Evolutionary conservation across 2,888 invertebrate species (phyloP), one percentile per base, ranked within the genome.

Genomic region (Strigamia transsilvanica): DNA sequence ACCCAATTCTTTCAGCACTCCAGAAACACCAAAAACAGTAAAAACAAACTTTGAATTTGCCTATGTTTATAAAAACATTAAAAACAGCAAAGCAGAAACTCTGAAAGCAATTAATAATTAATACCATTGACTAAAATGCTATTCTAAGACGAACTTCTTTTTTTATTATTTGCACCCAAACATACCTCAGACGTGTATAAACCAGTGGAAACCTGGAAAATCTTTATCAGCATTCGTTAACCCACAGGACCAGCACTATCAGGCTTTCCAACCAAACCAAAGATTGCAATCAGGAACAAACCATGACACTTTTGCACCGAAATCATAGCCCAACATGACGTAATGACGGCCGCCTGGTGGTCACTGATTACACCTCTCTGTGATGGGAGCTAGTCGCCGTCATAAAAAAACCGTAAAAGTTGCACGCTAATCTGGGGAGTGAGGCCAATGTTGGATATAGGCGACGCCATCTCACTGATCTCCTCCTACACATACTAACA

Each of bases 281-380:
- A 73, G 73, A 73, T 73, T 73, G 27, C 27, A 73, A 73, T 73
- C 73, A 32, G 73, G 73, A 73, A 73, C 73, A 32, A 10, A 32
- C 27, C 73, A 73, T 32, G 73, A 73, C 73, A 73, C 73, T 73
- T 73, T 27, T 27, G 27, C 73, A 73, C 73, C 15, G n/a, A 73
- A 73, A 73, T 73, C 73, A 73, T 73, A 27, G 27, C 32, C 73
- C 73, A 73, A 73, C 73, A 73, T 73, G 73, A 73, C 73, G 73
- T 73, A 73, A 73, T 73, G 73, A 73, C 73, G 73, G 73, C 73
- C n/a, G 73, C 73, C 73, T 73, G 32, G 73, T 73, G 73, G 73
- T 32, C 73, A 73, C 73, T 73, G 73, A 73, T 73, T 73, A 73
- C 73, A 73, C 27, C 73, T 73, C 73, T 5, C 15, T 2, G 73